Evolutionary conservation across 2,888 invertebrate species (phyloP).

Genomic region (Polymixis flavicincta): DNA sequence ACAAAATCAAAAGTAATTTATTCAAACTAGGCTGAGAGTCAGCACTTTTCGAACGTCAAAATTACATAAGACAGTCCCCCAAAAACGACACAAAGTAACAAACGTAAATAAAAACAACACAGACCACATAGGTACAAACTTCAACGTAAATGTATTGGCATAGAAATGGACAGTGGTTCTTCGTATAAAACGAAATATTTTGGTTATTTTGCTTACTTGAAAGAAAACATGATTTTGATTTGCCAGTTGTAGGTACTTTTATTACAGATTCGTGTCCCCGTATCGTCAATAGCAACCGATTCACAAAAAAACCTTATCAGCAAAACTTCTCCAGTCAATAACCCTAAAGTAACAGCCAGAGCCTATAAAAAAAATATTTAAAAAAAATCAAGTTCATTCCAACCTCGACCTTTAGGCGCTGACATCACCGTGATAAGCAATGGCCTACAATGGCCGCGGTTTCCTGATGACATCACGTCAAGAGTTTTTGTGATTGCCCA

Average conservation of each 20-base stretch:
- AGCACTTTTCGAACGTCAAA: too few species aligned
- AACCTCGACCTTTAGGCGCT: slow-evolving; percentile 67
- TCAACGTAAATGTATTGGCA: not conserved
- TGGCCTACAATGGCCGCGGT: slow-evolving; percentile 30
- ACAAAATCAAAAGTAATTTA: not conserved
- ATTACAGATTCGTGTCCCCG: too few species aligned
- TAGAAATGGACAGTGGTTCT: not conserved
- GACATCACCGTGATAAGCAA: slow-evolving; percentile 65
- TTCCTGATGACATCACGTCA: slow-evolving; percentile 63
- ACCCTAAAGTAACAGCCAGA: slow-evolving; percentile 37
- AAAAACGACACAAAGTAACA: too few species aligned
- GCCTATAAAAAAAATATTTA: slow-evolving; percentile 24
- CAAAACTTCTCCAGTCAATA: slow-evolving; percentile 53
- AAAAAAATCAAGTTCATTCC: slow-evolving; percentile 50
- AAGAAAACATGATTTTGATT: too few species aligned
- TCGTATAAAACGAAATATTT: too few species aligned
- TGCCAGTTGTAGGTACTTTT: too few species aligned
- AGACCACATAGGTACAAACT: too few species aligned
- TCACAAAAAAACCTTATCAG: slow-evolving; percentile 41
- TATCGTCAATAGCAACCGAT: slow-evolving; percentile 1
- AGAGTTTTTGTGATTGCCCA: slow-evolving; percentile 59
- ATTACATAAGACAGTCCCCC: too few species aligned
- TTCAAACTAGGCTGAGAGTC: too few species aligned
- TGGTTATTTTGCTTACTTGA: too few species aligned
- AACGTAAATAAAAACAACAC: not conserved